Percentiles rank a stretch among this genome's conserved stretches.
Conservation (phyloP, 2,113 vertebrate genomes). For the Rafetus swinhoei region DNA sequence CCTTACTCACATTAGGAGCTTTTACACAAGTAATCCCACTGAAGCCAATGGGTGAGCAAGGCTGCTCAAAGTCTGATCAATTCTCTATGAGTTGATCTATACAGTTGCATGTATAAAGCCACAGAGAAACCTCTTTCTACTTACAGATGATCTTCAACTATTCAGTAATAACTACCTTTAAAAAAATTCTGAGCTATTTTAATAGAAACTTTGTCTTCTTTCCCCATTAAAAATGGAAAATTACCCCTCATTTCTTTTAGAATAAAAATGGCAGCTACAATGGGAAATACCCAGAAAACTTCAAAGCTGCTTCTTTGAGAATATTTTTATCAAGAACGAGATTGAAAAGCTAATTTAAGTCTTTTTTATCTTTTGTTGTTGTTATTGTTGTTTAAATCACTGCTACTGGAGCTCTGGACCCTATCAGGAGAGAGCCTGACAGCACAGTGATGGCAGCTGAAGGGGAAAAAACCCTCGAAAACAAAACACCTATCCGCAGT, state of each 20-base stretch:
- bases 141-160: background rate
- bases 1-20: background rate
- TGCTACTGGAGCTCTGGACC: background rate
- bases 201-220: background rate
- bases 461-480: constrained; percentile 27
- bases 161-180: background rate
- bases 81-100: background rate
- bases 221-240: background rate
- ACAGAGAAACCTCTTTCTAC: background rate
- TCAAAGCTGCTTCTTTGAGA: constrained; percentile 26
- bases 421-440: constrained; percentile 27
- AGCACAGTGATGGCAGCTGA: constrained; percentile 22
- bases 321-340: background rate
- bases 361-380: background rate
- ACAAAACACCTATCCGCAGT: constrained; percentile 31
- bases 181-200: background rate
- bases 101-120: background rate
- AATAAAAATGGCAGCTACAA: background rate
- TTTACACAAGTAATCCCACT: background rate
- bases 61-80: background rate
- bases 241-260: background rate
- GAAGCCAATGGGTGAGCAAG: background rate
- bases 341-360: constrained; percentile 48
- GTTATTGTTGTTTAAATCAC: background rate
- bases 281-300: background rate